phyloP scores from a whole-genome alignment of 1,140 invertebrate species.

The Dolichoris vasculosae region DNA sequence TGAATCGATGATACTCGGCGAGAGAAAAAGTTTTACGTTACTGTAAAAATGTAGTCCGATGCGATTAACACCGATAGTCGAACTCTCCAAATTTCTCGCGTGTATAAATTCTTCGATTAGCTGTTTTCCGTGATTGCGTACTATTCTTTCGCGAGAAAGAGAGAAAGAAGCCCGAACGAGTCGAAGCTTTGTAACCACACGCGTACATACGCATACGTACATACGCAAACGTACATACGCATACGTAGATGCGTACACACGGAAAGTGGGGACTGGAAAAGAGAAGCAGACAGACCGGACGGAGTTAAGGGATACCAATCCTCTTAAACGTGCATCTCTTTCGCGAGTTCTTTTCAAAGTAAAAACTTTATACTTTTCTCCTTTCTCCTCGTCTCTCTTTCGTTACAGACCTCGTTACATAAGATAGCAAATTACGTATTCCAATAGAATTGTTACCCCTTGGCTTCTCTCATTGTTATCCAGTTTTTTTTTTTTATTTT shows the following conservation, averaged over 20 bases:
- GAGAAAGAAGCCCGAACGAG: background rate
- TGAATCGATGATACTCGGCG: background rate
- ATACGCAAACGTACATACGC: too few relatives aligned
- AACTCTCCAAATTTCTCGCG: background rate
- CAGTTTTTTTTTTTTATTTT: background rate
- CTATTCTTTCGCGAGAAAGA: background rate
- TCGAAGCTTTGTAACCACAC: background rate
- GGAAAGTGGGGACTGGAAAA: background rate
- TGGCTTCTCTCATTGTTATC: slow-evolving; percentile 30
- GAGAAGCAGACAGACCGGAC: background rate
- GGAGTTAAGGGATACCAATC: background rate
- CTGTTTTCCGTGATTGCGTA: background rate
- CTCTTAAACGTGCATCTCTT: slow-evolving; percentile 1
- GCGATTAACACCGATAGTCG: background rate
- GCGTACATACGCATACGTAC: background rate
- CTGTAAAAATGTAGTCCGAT: background rate
- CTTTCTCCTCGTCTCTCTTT: slow-evolving; percentile 9
- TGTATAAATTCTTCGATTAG: background rate
- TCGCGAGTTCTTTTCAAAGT: background rate
- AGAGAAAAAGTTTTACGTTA: background rate
- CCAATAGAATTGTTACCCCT: slow-evolving; percentile 37
- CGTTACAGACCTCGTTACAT: slow-evolving; percentile 2
- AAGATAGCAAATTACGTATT: slow-evolving; percentile 42
- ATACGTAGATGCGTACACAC: background rate
- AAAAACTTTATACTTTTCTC: background rate